Evolutionary conservation across 2,888 invertebrate genomes (phyloP).

Genomic region (Copidosoma aretas): DNA sequence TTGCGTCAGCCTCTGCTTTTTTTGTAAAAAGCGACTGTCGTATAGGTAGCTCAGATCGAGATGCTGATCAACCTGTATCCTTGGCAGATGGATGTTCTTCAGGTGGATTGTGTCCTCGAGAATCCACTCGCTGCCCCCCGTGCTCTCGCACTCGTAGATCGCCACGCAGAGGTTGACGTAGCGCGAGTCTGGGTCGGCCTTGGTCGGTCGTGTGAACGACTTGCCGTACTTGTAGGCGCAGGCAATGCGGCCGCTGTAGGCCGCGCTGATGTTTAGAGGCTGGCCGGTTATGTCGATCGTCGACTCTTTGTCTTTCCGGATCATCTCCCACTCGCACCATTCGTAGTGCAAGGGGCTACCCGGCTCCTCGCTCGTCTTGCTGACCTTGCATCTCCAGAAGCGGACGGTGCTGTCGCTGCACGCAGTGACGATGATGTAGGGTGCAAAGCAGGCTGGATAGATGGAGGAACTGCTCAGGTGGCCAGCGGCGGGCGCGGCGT

Average conservation of each 20-base stretch:
- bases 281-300: conserved; percentile 81
- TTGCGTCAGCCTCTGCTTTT: conserved; percentile 82
- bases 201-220: conserved; percentile 83
- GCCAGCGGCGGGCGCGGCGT: conserved; percentile 94
- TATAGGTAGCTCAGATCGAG: conserved; percentile 83
- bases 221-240: conserved; percentile 95
- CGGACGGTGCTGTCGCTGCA: conserved; percentile 92
- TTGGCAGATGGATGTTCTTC: conserved; percentile 86
- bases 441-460: conserved; percentile 98
- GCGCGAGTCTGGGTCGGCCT: conserved; percentile 77
- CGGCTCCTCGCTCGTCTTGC: conserved; percentile 34
- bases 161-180: conserved; percentile 92
- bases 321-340: conserved; percentile 92
- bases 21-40: conserved; percentile 77
- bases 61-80: conserved; percentile 82
- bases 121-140: conserved; percentile 93
- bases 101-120: conserved; percentile 94
- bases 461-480: conserved; percentile 97
- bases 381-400: conserved; percentile 80
- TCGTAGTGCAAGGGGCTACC: conserved; percentile 66
- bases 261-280: conserved; percentile 92
- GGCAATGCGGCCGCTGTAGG: conserved; percentile 96
- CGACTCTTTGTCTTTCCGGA: conserved; percentile 72
- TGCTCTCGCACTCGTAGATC: conserved; percentile 99
- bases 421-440: conserved; percentile 94